These are phyloP conservation scores for Zaprionus africanus DNA, from an alignment of 1,140 invertebrate genomes.

Conservation along the genomic window DNA sequence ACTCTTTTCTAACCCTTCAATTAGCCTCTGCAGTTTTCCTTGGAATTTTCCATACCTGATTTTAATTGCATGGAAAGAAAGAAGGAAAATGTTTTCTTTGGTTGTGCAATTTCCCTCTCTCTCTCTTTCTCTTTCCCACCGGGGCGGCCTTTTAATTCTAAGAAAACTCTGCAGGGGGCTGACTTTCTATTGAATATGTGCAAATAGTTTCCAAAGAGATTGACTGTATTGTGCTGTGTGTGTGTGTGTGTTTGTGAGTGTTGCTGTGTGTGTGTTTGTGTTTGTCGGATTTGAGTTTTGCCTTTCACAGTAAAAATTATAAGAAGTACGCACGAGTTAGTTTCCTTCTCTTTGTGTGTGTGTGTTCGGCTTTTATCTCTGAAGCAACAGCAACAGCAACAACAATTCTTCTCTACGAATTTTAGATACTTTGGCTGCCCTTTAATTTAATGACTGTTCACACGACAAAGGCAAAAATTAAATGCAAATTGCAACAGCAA, in stretches of 20 bases:
- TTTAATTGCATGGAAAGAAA: background rate
- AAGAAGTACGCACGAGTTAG: background rate
- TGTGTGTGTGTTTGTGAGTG: background rate
- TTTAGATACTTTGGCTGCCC: constrained; percentile 45
- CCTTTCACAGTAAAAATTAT: background rate
- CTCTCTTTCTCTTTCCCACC: too few relatives aligned
- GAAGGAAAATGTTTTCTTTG: background rate
- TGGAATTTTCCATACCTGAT: background rate
- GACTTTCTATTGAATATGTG: background rate
- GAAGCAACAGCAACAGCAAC: constrained; percentile 2
- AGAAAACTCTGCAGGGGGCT: background rate
- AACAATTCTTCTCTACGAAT: constrained; percentile 10
- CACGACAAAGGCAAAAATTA: constrained; percentile 71
- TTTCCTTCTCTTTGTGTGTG: background rate
- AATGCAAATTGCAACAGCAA: constrained; percentile 76
- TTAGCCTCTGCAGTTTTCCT: background rate
- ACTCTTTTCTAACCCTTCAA: background rate
- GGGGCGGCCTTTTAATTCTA: background rate
- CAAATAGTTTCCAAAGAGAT: constrained; percentile 3
- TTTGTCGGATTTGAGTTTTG: background rate
- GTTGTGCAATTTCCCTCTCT: background rate
- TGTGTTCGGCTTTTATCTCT: constrained; percentile 20
- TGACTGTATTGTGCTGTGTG: background rate
- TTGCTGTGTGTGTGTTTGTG: background rate
- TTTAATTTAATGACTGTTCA: constrained; percentile 81